phyloP scores from a whole-genome alignment of 2,888 invertebrate species.

The Alloscopus bannaensis region DNA sequence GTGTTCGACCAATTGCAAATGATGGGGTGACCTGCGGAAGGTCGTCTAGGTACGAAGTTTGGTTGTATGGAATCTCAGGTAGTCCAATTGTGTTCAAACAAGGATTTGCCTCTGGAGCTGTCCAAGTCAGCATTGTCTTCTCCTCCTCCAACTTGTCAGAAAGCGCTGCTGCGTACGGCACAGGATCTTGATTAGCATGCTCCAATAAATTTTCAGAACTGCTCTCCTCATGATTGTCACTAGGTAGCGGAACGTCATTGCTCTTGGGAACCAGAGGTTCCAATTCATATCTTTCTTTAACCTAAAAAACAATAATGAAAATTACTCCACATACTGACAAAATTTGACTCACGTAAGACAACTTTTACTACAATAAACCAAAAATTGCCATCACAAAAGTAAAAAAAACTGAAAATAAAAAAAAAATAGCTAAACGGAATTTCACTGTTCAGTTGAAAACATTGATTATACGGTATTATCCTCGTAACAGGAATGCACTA shows the following conservation, averaged over 20 bases:
- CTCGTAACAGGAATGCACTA: not conserved
- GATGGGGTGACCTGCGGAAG: not conserved
- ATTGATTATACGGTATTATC: not conserved
- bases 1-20: slow-evolving; percentile 50
- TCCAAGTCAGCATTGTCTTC: not conserved
- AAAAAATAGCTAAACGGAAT: not conserved
- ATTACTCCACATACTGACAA: not conserved
- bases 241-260: too few species aligned
- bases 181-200: not conserved
- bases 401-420: not conserved
- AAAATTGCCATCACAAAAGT: not conserved
- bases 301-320: slow-evolving; percentile 13
- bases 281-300: slow-evolving; percentile 11
- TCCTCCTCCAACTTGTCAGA: slow-evolving; percentile 14
- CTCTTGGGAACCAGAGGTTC: too few species aligned
- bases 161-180: not conserved
- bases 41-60: not conserved
- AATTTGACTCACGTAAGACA: not conserved
- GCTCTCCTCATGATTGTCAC: slow-evolving; percentile 10
- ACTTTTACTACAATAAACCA: not conserved
- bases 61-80: slow-evolving; percentile 20
- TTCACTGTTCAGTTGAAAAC: not conserved
- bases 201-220: not conserved
- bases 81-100: slow-evolving; percentile 30
- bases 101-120: not conserved